These are phyloP conservation scores for Kryphioiulus occultus DNA, from an alignment of 2,888 invertebrate genomes.

Conservation along the genomic window DNA sequence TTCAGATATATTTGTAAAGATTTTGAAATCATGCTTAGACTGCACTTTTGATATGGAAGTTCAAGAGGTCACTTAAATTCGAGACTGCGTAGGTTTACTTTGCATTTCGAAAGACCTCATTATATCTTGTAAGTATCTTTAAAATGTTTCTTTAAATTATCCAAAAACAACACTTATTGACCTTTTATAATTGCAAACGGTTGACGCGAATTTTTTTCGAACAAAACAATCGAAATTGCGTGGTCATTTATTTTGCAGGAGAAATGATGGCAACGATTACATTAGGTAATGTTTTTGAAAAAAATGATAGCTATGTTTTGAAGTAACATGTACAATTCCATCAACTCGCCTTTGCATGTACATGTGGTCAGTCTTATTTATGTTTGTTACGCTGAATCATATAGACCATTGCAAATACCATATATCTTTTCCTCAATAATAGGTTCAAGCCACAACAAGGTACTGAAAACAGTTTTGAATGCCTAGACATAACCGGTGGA, in stretches of 20 bases:
- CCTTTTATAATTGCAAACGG: not conserved
- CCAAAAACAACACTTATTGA: not conserved
- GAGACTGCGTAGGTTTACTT: slow-evolving; percentile 2
- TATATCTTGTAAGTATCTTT: not conserved
- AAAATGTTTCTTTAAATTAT: not conserved
- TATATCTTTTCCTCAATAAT: not conserved
- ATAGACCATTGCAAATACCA: not conserved
- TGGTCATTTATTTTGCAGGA: not conserved
- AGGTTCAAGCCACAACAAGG: not conserved
- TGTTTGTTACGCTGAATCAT: not conserved
- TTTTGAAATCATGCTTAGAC: not conserved
- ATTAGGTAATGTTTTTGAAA: not conserved
- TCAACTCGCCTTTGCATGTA: too few relatives aligned
- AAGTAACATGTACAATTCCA: too few relatives aligned
- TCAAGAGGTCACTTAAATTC: not conserved
- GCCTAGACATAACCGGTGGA: too few relatives aligned
- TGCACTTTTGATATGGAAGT: not conserved
- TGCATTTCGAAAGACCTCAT: not conserved
- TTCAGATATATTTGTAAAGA: not conserved
- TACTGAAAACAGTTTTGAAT: too few relatives aligned
- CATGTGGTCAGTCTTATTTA: too few relatives aligned
- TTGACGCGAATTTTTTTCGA: not conserved
- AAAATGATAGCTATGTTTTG: too few relatives aligned
- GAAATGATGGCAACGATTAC: not conserved
- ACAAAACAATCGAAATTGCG: not conserved